Evolutionary conservation across 2,113 vertebrate species (phyloP), one percentile per base, ranked within the genome.

Genomic region (Oreotrochilus melanogaster): DNA sequence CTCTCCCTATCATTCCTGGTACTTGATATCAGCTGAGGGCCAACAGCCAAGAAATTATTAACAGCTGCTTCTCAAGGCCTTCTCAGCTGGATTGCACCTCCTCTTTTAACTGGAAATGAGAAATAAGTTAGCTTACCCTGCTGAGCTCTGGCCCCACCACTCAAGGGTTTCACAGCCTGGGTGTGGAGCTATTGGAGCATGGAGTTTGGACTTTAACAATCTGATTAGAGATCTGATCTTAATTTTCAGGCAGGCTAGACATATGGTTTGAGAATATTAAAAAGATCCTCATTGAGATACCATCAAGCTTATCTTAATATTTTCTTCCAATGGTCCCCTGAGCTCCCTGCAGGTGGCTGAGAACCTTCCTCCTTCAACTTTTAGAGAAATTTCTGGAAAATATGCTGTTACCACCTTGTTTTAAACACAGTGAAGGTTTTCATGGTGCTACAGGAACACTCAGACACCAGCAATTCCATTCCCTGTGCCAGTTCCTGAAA

Each of bases 91-190:
- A 48, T 37, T 28, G 13, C 31, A 64, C 28, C 50, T 88, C 43
- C 31, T 39, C 31, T 92, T 92, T 56, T 72, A 67, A 66, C n/a
- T 22, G 30, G 74, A 73, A 27, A 24, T 3, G 18, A 71, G 33
- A 67, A 80, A 14, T 4, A 83, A 78, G 17, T 75, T 19, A 79
- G 6, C 9, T 64, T 51, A 69, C 31, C 19, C 56, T 60, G 33
- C 25, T 53, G 65, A 72, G 45, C 47, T 78, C n/a, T 37, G 43
- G n/a, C 18, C 42, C 25, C 57, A 60, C 17, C 10, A 31, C 30
- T 67, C 0, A 0, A 56, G 48, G 2, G 1, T 71, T 75, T 86
- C 18, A 14, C 21, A 76, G 0, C 19, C 16, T 23, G 18, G 18
- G 8, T 28, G 56, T 21, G 33, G 7, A 69, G 23, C 9, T 35